Evolutionary conservation across 2,113 vertebrate genomes (phyloP).

Genomic region (Pao palembangensis): DNA sequence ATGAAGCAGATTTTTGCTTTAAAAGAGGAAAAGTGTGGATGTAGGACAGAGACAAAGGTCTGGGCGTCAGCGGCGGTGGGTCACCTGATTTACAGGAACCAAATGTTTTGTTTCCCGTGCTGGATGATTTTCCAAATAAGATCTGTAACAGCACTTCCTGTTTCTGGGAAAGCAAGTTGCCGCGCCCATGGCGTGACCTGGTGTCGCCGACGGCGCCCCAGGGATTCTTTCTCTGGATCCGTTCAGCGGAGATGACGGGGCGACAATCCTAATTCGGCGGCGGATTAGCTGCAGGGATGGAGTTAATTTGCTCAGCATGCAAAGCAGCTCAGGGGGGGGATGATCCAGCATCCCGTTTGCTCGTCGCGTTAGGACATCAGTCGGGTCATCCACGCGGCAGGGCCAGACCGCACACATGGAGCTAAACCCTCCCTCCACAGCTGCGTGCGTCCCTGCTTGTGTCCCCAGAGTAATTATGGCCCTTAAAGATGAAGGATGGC

Average conservation of each 20-base stretch:
- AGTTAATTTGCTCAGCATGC: slow-evolving; percentile 65
- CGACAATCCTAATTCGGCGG: slow-evolving; percentile 63
- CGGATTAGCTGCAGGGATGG: slow-evolving; percentile 60
- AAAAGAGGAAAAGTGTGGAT: too few relatives aligned
- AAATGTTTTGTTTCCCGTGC: too few relatives aligned
- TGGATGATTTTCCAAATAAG: too few relatives aligned
- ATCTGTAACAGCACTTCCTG: too few relatives aligned
- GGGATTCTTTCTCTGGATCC: slow-evolving; percentile 26
- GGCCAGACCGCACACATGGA: background rate
- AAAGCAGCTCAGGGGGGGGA: slow-evolving; percentile 44
- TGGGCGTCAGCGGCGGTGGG: too few relatives aligned
- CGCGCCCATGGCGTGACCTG: slow-evolving; percentile 2
- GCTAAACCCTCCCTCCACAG: slow-evolving; percentile 11
- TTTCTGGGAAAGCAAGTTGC: too few relatives aligned
- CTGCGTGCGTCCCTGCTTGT: slow-evolving; percentile 20
- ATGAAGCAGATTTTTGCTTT: too few relatives aligned
- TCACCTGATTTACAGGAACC: too few relatives aligned
- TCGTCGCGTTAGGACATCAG: slow-evolving; percentile 6
- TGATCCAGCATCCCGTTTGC: slow-evolving; percentile 55
- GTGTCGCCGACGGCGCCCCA: slow-evolving; percentile 1
- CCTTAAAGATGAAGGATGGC: slow-evolving; percentile 55
- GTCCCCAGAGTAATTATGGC: slow-evolving; percentile 46
- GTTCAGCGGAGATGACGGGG: slow-evolving; percentile 35
- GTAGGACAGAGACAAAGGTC: too few relatives aligned
- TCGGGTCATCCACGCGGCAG: slow-evolving; percentile 11